Percentiles rank a stretch among this genome's conserved stretches.
phyloP scores from a whole-genome alignment of 2,113 vertebrate genomes.

The Uria lomvia region DNA sequence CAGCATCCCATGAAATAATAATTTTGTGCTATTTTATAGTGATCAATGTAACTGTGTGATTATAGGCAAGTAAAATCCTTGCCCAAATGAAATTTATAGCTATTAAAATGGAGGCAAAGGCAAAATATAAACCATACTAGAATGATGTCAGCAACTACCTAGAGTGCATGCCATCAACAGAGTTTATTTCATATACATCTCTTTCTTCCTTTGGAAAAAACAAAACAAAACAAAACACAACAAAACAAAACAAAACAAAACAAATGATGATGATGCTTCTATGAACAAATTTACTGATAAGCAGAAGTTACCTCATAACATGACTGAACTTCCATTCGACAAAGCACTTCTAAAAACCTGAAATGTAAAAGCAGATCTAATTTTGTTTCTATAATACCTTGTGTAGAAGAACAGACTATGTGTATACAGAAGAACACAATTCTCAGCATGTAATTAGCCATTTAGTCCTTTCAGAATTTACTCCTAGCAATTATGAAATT shows the following conservation, averaged over 20 bases:
- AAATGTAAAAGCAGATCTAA: neutral
- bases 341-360: neutral
- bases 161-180: neutral
- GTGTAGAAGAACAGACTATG: neutral
- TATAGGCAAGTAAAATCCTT: neutral
- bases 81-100: neutral
- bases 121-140: neutral
- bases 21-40: neutral
- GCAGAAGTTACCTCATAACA: neutral
- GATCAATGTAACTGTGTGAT: neutral
- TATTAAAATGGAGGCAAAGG: neutral
- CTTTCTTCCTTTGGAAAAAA: neutral
- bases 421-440: neutral
- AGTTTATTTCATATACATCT: neutral
- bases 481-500: neutral
- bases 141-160: neutral
- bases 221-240: neutral
- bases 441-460: neutral
- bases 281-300: neutral
- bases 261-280: neutral
- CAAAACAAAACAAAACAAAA: neutral
- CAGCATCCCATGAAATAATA: neutral
- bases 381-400: neutral
- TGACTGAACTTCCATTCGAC: neutral
- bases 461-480: neutral